A percentile compares a stretch with the other conserved stretches of the same genome.
These are phyloP conservation scores for Gymnoscopelus microlampas DNA, from an alignment of 2,797 vertebrate species.

Conservation along the genomic window DNA sequence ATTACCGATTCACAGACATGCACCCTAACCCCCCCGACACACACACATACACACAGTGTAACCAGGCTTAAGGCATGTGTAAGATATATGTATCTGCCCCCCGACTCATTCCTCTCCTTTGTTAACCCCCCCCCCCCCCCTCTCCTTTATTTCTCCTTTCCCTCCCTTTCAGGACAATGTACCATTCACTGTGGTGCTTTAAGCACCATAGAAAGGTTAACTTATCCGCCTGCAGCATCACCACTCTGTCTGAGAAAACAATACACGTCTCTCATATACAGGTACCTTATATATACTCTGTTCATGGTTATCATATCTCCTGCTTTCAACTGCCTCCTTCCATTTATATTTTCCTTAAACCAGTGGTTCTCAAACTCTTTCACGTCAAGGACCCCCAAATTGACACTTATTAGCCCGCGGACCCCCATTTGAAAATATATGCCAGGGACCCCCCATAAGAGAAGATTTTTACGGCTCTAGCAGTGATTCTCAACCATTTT, in stretches of 20 bases:
- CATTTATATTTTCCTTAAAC: no score
- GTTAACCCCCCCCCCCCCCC: constrained; percentile 23
- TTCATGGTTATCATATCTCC: no score
- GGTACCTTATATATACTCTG: no score
- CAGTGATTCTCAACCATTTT: no score
- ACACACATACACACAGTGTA: constrained; percentile 1
- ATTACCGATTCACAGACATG: no score
- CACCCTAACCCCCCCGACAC: neutral
- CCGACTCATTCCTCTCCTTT: constrained; percentile 29
- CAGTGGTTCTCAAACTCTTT: no score
- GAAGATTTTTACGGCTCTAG: no score
- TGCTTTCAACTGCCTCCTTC: no score
- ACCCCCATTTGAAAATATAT: no score
- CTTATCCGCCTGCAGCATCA: constrained; percentile 70
- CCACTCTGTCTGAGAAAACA: constrained; percentile 54
- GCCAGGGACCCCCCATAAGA: no score
- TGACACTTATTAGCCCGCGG: no score
- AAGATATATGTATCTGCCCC: constrained; percentile 27
- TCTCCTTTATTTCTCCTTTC: constrained; percentile 22
- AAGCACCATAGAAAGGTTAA: constrained; percentile 68
- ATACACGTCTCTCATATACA: neutral
- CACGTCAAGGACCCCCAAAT: no score
- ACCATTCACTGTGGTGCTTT: constrained; percentile 64
- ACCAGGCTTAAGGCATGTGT: constrained; percentile 22
- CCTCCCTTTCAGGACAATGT: constrained; percentile 62